Base-by-base conservation (phyloP, 2,113 vertebrate species). In the Barnardius zonarius region DNA sequence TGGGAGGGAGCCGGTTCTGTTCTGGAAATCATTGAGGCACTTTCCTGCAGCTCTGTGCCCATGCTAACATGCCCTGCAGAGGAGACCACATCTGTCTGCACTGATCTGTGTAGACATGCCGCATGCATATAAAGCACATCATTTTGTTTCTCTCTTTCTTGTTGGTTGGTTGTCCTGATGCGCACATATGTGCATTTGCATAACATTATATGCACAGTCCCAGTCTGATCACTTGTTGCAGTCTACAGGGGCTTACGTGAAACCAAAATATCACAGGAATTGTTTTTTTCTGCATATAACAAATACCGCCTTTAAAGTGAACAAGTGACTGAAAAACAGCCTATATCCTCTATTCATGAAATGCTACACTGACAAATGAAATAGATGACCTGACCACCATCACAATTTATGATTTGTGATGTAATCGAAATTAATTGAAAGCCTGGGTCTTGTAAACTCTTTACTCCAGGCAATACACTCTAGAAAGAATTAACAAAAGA, bases 401-500 rank as follows among this genome's bases (percentile, higher is more conserved):
- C 76, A 69, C 57, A 54, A 59, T 70, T 80, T 30, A 28, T 48
- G 16, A 83, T 43, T 86, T 75, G 17, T 27, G 31, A 66, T 70
- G 43, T 39, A 81, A 80, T 62, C 4, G 2, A 88, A 92, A 75
- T 66, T 72, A 84, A 86, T 81, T 79, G 83, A 82, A 95, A 92
- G 31, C 15, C 43, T 78, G 62, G 57, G 43, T 68, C 52, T 57
- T 72, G 64, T n/a, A 44, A 92, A 75, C 30, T 35, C 59, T 86
- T 75, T 79, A 75, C 28, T 88, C 14, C 55, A 78, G 61, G 68
- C 61, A 88, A 35, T 46, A 41, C 19, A 11, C 16, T 93, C 18
- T 55, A 81, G 75, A 90, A 90, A 44, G 52, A 61, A 82, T 81
- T 62, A 84, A 91, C 44, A 80, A 66, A 90, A 79, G 52, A 73